Evolutionary conservation across 2,113 vertebrate genomes (phyloP).

Genomic region (Kryptolebias marmoratus): DNA sequence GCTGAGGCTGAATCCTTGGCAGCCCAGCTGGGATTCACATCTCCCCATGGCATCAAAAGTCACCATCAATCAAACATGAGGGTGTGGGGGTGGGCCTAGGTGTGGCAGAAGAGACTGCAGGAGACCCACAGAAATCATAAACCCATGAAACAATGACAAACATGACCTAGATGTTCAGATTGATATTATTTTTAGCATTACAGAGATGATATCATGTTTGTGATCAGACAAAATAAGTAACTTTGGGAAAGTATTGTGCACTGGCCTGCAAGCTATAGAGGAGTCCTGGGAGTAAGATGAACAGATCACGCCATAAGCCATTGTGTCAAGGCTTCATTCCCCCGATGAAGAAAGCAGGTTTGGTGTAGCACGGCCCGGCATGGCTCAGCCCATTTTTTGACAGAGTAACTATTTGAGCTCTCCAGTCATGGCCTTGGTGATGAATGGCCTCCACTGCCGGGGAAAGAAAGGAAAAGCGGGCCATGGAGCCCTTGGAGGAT

Average conservation of each 20-base stretch:
- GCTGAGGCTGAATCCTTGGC: conserved; percentile 48
- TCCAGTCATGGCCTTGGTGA: conserved; percentile 78
- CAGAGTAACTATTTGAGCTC: conserved; percentile 76
- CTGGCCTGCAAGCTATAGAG: conserved; percentile 40
- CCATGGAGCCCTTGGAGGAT: conserved; percentile 77
- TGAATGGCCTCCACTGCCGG: conserved; percentile 78
- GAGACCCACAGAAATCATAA: conserved; percentile 53
- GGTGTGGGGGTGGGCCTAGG: conserved; percentile 56
- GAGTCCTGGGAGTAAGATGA: conserved; percentile 49
- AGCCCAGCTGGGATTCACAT: conserved; percentile 60
- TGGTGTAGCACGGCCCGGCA: conserved; percentile 36
- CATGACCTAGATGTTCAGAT: conserved; percentile 44
- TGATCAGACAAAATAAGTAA: too few species aligned
- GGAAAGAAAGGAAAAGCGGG: conserved; percentile 71
- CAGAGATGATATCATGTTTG: background rate
- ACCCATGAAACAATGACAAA: conserved; percentile 43
- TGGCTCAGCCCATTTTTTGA: conserved; percentile 58
- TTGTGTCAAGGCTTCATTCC: conserved; percentile 63
- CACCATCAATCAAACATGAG: conserved; percentile 75
- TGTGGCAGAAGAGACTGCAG: conserved; percentile 54
- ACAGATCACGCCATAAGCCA: conserved; percentile 50
- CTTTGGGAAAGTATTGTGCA: conserved; percentile 25
- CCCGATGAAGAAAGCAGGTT: conserved; percentile 63
- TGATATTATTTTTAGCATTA: conserved; percentile 19
- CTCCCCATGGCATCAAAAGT: conserved; percentile 70